Evolutionary conservation across 2,113 vertebrate species (phyloP).

Genomic region (Machaerirhynchus nigripectus): DNA sequence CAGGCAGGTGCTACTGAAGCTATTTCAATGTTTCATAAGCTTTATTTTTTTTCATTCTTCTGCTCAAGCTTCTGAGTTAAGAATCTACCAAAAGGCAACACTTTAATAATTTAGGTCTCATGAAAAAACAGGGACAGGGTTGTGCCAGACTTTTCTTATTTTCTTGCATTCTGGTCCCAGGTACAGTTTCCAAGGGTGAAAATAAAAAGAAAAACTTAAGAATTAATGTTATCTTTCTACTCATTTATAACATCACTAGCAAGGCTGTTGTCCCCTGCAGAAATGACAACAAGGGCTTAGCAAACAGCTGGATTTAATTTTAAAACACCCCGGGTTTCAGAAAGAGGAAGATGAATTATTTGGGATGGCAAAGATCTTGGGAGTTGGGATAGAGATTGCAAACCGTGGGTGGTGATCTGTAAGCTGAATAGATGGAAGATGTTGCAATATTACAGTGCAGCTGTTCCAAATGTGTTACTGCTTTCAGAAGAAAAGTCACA

Average conservation of each 20-base stretch:
- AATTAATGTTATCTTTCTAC: neutral
- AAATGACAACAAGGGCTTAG: neutral
- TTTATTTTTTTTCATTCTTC: neutral
- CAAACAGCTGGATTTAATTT: neutral
- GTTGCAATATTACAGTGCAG: neutral
- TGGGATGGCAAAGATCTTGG: neutral
- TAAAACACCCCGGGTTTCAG: neutral
- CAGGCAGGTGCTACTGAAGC: neutral
- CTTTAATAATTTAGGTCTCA: neutral
- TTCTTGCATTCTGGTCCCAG: neutral
- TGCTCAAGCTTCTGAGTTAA: neutral
- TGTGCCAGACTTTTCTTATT: neutral
- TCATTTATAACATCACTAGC: accelerated
- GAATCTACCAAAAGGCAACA: neutral
- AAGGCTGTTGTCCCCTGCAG: neutral
- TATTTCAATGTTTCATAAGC: neutral
- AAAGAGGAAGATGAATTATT: neutral
- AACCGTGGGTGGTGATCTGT: neutral
- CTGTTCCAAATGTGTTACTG: neutral
- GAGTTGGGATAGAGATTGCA: neutral
- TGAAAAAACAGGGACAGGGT: neutral
- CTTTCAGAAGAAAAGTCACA: neutral
- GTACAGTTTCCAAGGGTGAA: neutral
- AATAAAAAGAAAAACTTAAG: neutral
- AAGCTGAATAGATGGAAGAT: neutral